Conservation (phyloP, 2,888 invertebrate genomes). For the Helicoverpa assulta region DNA sequence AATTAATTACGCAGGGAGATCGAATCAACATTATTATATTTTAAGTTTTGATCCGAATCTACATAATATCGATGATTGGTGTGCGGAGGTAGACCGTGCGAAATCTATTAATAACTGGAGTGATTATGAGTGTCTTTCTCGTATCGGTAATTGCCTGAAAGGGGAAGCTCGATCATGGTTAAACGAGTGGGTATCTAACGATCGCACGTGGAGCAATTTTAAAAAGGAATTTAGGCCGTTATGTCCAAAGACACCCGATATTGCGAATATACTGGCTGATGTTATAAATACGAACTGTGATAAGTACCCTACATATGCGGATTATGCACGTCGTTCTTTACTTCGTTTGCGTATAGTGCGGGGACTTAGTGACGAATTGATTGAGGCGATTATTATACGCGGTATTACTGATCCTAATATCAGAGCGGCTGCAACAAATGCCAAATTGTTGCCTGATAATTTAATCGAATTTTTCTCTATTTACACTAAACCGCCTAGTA, state of each 20-base stretch:
- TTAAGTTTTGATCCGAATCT: constrained; percentile 16
- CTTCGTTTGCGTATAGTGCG: constrained; percentile 47
- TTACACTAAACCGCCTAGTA: constrained; percentile 12
- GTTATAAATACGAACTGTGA: constrained; percentile 45
- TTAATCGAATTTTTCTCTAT: constrained; percentile 23
- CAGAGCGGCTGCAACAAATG: constrained; percentile 15
- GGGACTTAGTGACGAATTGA: constrained; percentile 57
- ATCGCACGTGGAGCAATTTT: constrained; percentile 55
- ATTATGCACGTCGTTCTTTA: constrained; percentile 46
- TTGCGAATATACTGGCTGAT: constrained; percentile 44
- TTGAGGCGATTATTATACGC: constrained; percentile 16
- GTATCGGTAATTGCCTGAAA: constrained; percentile 18
- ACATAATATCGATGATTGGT: constrained; percentile 19
- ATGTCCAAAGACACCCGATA: constrained; percentile 45
- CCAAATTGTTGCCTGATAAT: constrained; percentile 7
- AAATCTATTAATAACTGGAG: constrained; percentile 10
- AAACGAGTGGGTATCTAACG: constrained; percentile 42
- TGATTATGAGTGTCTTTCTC: constrained; percentile 16
- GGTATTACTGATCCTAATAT: constrained; percentile 24
- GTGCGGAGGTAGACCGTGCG: constrained; percentile 20
- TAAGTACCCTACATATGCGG: constrained; percentile 48
- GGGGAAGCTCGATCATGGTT: constrained; percentile 6
- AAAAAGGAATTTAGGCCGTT: constrained; percentile 47
- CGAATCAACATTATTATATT: constrained; percentile 11
- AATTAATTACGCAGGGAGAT: neutral